A percentile compares a stretch with the other conserved stretches of the same genome.
Conservation (phyloP, 2,113 vertebrate species). For the Pangasianodon hypophthalmus region DNA sequence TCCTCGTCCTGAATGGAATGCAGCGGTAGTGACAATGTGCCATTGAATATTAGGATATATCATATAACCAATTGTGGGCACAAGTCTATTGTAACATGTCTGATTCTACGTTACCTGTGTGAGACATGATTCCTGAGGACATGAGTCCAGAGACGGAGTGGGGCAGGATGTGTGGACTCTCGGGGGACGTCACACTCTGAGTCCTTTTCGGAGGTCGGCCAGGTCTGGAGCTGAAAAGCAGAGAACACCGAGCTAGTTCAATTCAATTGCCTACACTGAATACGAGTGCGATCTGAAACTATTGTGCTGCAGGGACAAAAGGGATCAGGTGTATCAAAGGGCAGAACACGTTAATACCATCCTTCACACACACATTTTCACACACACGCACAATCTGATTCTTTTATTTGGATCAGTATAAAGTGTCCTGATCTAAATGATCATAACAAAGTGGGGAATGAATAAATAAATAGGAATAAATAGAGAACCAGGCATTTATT, state of each 20-base stretch:
- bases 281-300: slow-evolving; percentile 41
- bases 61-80: slow-evolving; percentile 1
- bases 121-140: slow-evolving; percentile 95
- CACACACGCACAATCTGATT: not conserved
- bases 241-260: slow-evolving; percentile 33
- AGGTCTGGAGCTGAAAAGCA: slow-evolving; percentile 89
- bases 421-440: slow-evolving; percentile 5
- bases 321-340: slow-evolving; percentile 42
- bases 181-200: slow-evolving; percentile 90
- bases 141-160: slow-evolving; percentile 91
- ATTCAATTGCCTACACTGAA: slow-evolving; percentile 21
- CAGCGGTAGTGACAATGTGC: not conserved
- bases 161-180: slow-evolving; percentile 93
- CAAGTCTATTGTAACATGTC: slow-evolving; percentile 22
- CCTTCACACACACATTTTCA: slow-evolving; percentile 28
- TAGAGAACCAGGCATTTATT: slow-evolving; percentile 11
- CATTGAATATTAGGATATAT: slow-evolving; percentile 8
- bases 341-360: slow-evolving; percentile 40
- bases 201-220: slow-evolving; percentile 98
- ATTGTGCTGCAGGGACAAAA: slow-evolving; percentile 51
- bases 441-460: slow-evolving; percentile 2
- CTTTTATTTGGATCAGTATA: not conserved
- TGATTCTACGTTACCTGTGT: slow-evolving; percentile 83
- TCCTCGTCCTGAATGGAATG: not conserved
- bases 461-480: not conserved